Conservation (phyloP, 2,797 vertebrate species). For the Huso huso region DNA sequence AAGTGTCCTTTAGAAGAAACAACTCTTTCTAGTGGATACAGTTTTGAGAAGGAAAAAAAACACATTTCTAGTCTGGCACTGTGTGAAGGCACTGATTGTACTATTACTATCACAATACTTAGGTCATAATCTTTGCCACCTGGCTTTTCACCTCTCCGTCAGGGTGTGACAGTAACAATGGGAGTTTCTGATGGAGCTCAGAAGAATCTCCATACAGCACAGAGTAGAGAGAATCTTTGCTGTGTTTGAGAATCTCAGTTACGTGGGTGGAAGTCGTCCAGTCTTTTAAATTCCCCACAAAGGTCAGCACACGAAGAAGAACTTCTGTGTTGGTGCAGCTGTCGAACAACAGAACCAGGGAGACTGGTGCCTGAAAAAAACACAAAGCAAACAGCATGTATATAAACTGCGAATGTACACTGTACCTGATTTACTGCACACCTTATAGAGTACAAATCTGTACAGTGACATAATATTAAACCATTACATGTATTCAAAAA, state of each 20-base stretch:
- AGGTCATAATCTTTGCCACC: constrained; percentile 70
- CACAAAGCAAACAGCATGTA: neutral
- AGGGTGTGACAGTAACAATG: constrained; percentile 65
- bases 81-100: too few relatives aligned
- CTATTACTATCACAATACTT: constrained; percentile 14
- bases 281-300: constrained; percentile 76
- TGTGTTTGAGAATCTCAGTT: constrained; percentile 44
- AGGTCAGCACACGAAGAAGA: constrained; percentile 70
- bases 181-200: constrained; percentile 67
- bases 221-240: constrained; percentile 68
- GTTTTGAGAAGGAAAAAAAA: too few relatives aligned
- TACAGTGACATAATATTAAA: too few relatives aligned
- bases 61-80: too few relatives aligned
- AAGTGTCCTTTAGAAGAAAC: too few relatives aligned
- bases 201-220: constrained; percentile 66
- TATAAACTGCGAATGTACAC: too few relatives aligned
- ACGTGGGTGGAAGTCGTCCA: constrained; percentile 50
- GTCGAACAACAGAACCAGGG: constrained; percentile 74
- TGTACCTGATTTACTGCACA: too few relatives aligned
- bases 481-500: too few relatives aligned
- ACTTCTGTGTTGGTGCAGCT: constrained; percentile 55
- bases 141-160: constrained; percentile 75
- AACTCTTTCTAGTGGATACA: too few relatives aligned
- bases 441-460: too few relatives aligned
- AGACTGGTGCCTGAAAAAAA: constrained; percentile 66